Percentiles rank a stretch among this genome's conserved stretches.
Evolutionary conservation across 2,888 invertebrate genomes (phyloP).

Genomic region (Endotricha flammealis): DNA sequence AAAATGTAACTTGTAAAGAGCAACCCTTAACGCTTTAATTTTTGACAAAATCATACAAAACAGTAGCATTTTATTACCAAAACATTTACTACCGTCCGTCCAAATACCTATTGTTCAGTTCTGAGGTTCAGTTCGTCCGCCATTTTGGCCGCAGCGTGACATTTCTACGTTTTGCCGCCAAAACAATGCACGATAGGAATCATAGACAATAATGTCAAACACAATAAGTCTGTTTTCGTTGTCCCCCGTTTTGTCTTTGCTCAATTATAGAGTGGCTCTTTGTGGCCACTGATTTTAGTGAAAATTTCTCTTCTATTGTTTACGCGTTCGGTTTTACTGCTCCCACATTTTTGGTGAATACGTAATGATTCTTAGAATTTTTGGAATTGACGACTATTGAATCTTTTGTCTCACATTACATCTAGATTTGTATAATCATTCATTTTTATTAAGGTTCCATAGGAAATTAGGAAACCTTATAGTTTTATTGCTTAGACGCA

Average conservation of each 20-base stretch:
- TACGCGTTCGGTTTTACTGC: conserved; percentile 51
- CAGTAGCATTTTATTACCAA: conserved; percentile 57
- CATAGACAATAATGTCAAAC: conserved; percentile 30
- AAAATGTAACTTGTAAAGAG: too few species aligned
- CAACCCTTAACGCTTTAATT: conserved; percentile 51
- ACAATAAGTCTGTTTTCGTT: conserved; percentile 37
- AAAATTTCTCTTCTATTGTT: conserved; percentile 63
- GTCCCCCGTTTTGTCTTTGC: conserved; percentile 60
- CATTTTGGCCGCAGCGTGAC: conserved; percentile 54
- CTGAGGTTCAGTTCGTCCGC: too few species aligned
- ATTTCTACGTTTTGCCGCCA: conserved; percentile 61
- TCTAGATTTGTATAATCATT: too few species aligned
- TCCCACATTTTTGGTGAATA: conserved; percentile 55
- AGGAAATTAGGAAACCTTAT: too few species aligned
- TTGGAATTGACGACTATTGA: too few species aligned
- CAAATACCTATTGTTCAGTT: conserved; percentile 27
- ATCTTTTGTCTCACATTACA: too few species aligned
- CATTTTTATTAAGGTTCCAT: too few species aligned
- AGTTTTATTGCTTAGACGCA: too few species aligned
- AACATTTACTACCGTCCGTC: conserved; percentile 33
- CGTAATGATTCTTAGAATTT: conserved; percentile 42
- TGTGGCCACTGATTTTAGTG: conserved; percentile 45
- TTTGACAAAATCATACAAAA: conserved; percentile 48
- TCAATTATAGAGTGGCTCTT: conserved; percentile 67
- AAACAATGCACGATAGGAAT: conserved; percentile 27